A percentile compares a stretch with the other conserved stretches of the same genome.
phyloP scores from a whole-genome alignment of 2,888 invertebrate genomes.

The Arge pagana region DNA sequence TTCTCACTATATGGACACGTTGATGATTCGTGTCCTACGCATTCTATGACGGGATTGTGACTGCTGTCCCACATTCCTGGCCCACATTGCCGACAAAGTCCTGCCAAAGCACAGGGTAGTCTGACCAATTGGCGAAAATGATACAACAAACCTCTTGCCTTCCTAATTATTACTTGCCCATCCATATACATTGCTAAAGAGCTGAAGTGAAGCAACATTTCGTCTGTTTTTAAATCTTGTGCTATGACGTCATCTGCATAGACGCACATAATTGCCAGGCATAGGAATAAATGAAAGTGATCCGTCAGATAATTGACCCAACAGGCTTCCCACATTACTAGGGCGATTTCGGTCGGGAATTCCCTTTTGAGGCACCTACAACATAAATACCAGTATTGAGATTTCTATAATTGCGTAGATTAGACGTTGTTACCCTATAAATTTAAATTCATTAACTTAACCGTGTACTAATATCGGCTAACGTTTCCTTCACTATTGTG shows the following conservation, averaged over 20 bases:
- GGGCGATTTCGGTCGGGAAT: slow-evolving; percentile 85
- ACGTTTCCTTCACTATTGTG: too few relatives aligned
- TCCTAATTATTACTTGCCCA: slow-evolving; percentile 84
- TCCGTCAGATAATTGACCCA: slow-evolving; percentile 97
- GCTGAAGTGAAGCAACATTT: slow-evolving; percentile 93
- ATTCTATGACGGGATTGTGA: slow-evolving; percentile 85
- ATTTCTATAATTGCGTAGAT: too few relatives aligned
- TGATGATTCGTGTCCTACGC: slow-evolving; percentile 72
- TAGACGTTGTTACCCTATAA: too few relatives aligned
- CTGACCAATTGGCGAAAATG: slow-evolving; percentile 86
- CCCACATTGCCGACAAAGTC: slow-evolving; percentile 85
- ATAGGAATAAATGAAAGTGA: slow-evolving; percentile 94
- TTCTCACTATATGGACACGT: slow-evolving; percentile 58
- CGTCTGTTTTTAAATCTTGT: slow-evolving; percentile 89
- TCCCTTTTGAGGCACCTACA: slow-evolving; percentile 89
- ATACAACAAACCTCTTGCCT: slow-evolving; percentile 88
- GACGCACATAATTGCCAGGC: slow-evolving; percentile 89
- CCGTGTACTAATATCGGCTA: too few relatives aligned
- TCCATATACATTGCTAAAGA: slow-evolving; percentile 98
- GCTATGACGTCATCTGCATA: slow-evolving; percentile 93
- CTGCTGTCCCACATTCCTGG: slow-evolving; percentile 95
- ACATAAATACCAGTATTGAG: too few relatives aligned
- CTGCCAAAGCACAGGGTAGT: slow-evolving; percentile 87
- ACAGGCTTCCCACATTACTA: slow-evolving; percentile 95
- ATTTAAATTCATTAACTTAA: too few relatives aligned